phyloP scores from a whole-genome alignment of 2,888 invertebrate genomes.

The Drosophila falleni region DNA sequence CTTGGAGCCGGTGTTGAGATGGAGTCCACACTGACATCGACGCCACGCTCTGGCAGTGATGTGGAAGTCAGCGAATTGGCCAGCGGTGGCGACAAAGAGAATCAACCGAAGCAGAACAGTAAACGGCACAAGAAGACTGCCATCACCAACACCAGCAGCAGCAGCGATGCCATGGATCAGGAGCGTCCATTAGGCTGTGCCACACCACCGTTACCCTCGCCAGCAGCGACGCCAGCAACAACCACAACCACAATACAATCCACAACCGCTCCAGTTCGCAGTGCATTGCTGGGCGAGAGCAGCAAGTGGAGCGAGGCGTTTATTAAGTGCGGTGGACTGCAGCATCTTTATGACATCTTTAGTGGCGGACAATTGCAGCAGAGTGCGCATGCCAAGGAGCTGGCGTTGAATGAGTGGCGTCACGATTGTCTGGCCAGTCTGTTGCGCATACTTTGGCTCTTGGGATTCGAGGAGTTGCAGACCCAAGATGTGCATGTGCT shows the following conservation, averaged over 20 bases:
- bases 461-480: conserved; percentile 89
- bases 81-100: conserved; percentile 79
- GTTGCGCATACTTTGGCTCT: conserved; percentile 93
- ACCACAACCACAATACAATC: conserved; percentile 14
- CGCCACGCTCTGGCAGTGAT: conserved; percentile 55
- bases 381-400: conserved; percentile 88
- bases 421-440: conserved; percentile 96
- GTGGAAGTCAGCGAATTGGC: conserved; percentile 34
- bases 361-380: conserved; percentile 93
- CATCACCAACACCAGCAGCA: not conserved
- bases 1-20: conserved; percentile 19
- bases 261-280: conserved; percentile 34
- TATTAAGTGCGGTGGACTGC: conserved; percentile 94
- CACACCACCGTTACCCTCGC: conserved; percentile 55
- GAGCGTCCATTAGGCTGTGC: conserved; percentile 59
- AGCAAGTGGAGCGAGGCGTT: conserved; percentile 91
- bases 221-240: not conserved
- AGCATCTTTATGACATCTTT: conserved; percentile 96
- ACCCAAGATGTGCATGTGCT: conserved; percentile 87
- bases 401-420: conserved; percentile 91
- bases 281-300: conserved; percentile 42
- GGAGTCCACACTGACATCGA: conserved; percentile 55
- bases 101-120: conserved; percentile 72
- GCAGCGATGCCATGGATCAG: conserved; percentile 47
- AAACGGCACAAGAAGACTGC: conserved; percentile 71